phyloP scores from a whole-genome alignment of 2,113 vertebrate species.

The Apaloderma vittatum region DNA sequence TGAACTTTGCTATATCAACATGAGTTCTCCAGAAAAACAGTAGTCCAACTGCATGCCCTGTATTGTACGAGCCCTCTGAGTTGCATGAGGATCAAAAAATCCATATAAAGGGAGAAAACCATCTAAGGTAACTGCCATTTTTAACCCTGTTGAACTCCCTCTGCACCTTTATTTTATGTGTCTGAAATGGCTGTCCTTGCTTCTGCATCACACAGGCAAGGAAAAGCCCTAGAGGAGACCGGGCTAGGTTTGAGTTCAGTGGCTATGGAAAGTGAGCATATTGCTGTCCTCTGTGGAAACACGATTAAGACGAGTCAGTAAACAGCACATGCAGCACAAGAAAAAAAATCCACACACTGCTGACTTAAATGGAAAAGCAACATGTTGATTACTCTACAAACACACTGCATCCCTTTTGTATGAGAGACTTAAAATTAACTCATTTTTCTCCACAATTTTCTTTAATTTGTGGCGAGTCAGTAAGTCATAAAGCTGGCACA shows the following conservation, averaged over 20 bases:
- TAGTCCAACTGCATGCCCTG: background rate
- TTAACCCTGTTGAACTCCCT: background rate
- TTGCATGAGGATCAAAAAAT: background rate
- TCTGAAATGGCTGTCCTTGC: background rate
- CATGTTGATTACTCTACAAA: background rate
- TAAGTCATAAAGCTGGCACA: background rate
- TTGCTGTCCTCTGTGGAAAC: background rate
- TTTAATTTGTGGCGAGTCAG: background rate
- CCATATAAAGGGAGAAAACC: background rate
- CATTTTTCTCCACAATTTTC: background rate
- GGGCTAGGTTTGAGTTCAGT: background rate
- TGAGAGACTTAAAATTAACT: background rate
- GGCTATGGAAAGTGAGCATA: background rate
- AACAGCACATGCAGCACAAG: background rate
- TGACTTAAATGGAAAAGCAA: background rate
- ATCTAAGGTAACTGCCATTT: background rate
- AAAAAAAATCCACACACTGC: background rate
- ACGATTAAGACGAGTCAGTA: constrained; percentile 8
- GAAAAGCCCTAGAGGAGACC: background rate
- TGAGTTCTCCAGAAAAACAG: background rate
- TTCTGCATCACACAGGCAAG: background rate
- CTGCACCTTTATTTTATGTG: background rate
- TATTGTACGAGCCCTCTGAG: background rate
- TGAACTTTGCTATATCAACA: background rate
- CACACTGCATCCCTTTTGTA: background rate